These are phyloP conservation scores for Ptychoptera albimana DNA, from an alignment of 2,888 invertebrate genomes.

Conservation along the genomic window DNA sequence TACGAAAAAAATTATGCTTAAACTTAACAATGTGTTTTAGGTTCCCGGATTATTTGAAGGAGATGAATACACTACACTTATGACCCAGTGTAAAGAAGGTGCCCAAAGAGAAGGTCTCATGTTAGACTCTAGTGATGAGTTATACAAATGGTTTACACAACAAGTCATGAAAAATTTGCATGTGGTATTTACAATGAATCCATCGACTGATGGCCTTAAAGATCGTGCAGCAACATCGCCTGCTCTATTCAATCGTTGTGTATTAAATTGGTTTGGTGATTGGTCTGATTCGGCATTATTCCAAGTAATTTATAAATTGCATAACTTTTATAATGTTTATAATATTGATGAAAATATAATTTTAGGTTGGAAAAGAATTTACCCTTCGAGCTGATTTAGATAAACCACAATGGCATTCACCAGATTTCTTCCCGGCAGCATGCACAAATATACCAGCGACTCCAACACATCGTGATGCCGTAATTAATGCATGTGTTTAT, in stretches of 20 bases:
- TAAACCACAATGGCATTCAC: slow-evolving; percentile 66
- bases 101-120: slow-evolving; percentile 95
- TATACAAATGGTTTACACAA: slow-evolving; percentile 99
- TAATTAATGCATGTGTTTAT: slow-evolving; percentile 97
- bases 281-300: slow-evolving; percentile 94
- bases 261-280: slow-evolving; percentile 99
- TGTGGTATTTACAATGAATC: slow-evolving; percentile 99
- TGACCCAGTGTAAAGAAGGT: slow-evolving; percentile 99
- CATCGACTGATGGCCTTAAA: slow-evolving; percentile 93
- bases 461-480: slow-evolving; percentile 82
- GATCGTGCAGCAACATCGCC: slow-evolving; percentile 98
- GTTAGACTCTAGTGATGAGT: slow-evolving; percentile 95
- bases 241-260: slow-evolving; percentile 96
- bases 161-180: slow-evolving; percentile 98
- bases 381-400: slow-evolving; percentile 92
- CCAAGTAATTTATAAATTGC: too few species aligned
- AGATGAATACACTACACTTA: slow-evolving; percentile 95
- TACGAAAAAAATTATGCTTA: neutral
- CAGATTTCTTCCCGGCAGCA: slow-evolving; percentile 80
- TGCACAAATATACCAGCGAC: slow-evolving; percentile 59
- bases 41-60: slow-evolving; percentile 85
- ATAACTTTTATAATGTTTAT: too few species aligned
- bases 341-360: too few species aligned
- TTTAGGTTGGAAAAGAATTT: slow-evolving; percentile 73
- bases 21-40: slow-evolving; percentile 31